Evolutionary conservation across 2,888 invertebrate species (phyloP).

Genomic region (Dynastes grantii): DNA sequence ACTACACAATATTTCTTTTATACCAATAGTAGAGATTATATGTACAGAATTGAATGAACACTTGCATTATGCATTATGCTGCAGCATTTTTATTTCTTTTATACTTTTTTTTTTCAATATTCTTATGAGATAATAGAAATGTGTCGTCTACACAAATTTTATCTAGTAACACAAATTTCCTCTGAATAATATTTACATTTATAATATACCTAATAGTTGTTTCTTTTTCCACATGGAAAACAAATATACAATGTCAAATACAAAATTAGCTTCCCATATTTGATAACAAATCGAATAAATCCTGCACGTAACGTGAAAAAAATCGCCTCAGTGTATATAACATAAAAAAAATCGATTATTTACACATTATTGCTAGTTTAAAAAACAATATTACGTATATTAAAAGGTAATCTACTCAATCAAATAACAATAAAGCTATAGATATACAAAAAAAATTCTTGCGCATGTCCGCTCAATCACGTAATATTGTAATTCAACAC

Average conservation of each 20-base stretch:
- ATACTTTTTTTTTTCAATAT: slow-evolving; percentile 3
- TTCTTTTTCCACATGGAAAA: slow-evolving; percentile 9
- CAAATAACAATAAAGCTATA: background rate
- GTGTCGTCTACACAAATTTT: slow-evolving; percentile 27
- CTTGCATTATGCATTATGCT: slow-evolving; percentile 29
- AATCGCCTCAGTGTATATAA: background rate
- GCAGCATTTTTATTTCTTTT: slow-evolving; percentile 11
- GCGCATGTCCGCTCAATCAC: too few relatives aligned
- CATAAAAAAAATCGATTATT: slow-evolving; percentile 16
- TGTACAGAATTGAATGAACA: slow-evolving; percentile 37
- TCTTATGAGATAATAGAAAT: slow-evolving; percentile 40
- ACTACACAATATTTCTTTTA: slow-evolving; percentile 1
- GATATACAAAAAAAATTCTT: too few relatives aligned
- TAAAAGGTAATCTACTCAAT: slow-evolving; percentile 14
- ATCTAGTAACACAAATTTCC: slow-evolving; percentile 43
- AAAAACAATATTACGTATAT: background rate
- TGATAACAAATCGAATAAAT: too few relatives aligned
- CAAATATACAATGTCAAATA: slow-evolving; percentile 9
- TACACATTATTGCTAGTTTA: slow-evolving; percentile 41
- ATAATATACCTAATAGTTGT: slow-evolving; percentile 23
- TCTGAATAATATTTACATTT: slow-evolving; percentile 42
- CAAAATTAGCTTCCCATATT: slow-evolving; percentile 5
- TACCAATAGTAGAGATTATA: slow-evolving; percentile 9
- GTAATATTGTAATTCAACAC: too few relatives aligned
- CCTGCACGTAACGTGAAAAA: too few relatives aligned